phyloP scores from a whole-genome alignment of 2,888 invertebrate species.

The Cyaniris semiargus region DNA sequence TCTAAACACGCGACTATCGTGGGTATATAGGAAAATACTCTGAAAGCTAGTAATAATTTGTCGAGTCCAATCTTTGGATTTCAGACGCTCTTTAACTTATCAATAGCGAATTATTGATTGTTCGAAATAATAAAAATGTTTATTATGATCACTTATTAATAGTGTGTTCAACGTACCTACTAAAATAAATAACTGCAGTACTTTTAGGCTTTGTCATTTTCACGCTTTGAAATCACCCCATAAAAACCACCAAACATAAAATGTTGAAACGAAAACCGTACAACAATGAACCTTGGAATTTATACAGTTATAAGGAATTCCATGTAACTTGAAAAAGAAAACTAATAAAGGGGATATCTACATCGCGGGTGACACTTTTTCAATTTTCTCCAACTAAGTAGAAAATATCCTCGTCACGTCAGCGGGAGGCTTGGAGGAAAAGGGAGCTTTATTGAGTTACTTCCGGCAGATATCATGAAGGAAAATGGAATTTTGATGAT shows the following conservation, averaged over 20 bases:
- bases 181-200: background rate
- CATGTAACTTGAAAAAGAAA: background rate
- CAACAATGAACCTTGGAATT: background rate
- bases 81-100: background rate
- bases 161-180: background rate
- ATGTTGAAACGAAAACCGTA: background rate
- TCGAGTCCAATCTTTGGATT: no score
- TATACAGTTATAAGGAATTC: background rate
- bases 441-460: constrained; percentile 27
- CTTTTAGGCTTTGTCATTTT: background rate
- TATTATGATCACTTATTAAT: no score
- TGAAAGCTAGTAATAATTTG: no score
- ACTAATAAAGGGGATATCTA: constrained; percentile 21
- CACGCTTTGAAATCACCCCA: background rate
- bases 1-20: no score
- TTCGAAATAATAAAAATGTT: no score
- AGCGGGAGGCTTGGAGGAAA: background rate
- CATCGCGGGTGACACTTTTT: constrained; percentile 17
- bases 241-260: background rate
- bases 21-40: no score
- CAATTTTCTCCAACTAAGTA: constrained; percentile 25
- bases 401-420: constrained; percentile 21
- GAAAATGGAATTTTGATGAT: constrained; percentile 15
- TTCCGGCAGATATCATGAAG: background rate
- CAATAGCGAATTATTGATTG: background rate